A percentile compares a stretch with the other conserved stretches of the same genome.
Evolutionary conservation across 2,888 invertebrate genomes (phyloP).

Genomic region (Hirtodrosophila confusa): DNA sequence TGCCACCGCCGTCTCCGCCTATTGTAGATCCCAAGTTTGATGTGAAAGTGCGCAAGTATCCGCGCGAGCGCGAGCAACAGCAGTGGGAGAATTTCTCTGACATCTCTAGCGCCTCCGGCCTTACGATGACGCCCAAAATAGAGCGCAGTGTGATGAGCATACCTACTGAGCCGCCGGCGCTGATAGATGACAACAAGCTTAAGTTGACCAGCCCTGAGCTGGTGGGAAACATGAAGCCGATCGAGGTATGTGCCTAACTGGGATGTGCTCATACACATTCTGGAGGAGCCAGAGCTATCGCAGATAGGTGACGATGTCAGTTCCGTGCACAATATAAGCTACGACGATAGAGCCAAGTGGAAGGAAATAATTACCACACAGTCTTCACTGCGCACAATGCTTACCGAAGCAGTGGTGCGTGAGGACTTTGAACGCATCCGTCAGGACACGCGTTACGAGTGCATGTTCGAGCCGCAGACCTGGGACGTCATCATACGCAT

Average conservation of each 20-base stretch:
- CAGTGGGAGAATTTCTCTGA: constrained; percentile 97
- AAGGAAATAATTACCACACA: constrained; percentile 95
- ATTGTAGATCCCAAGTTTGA: constrained; percentile 91
- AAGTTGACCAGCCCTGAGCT: constrained; percentile 89
- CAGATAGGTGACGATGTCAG: constrained; percentile 85
- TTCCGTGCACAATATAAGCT: constrained; percentile 87
- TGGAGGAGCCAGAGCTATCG: constrained; percentile 88
- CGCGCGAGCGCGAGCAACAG: constrained; percentile 87
- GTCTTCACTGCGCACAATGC: constrained; percentile 90
- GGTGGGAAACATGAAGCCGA: constrained; percentile 87
- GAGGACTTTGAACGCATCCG: constrained; percentile 95
- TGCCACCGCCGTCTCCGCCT: constrained; percentile 82
- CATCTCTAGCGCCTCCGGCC: constrained; percentile 92
- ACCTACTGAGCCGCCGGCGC: constrained; percentile 85
- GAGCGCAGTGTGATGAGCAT: constrained; percentile 87
- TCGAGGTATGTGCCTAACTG: constrained; percentile 91
- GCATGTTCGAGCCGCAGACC: constrained; percentile 93
- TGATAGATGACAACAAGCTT: constrained; percentile 87
- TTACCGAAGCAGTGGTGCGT: constrained; percentile 91
- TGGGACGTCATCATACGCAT: constrained; percentile 97
- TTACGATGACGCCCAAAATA: constrained; percentile 91
- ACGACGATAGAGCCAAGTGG: constrained; percentile 94
- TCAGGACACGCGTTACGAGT: constrained; percentile 91
- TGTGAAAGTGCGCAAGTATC: constrained; percentile 94
- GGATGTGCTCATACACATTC: constrained; percentile 92